phyloP scores from a whole-genome alignment of 1,140 invertebrate genomes.

The Planococcus citri region DNA sequence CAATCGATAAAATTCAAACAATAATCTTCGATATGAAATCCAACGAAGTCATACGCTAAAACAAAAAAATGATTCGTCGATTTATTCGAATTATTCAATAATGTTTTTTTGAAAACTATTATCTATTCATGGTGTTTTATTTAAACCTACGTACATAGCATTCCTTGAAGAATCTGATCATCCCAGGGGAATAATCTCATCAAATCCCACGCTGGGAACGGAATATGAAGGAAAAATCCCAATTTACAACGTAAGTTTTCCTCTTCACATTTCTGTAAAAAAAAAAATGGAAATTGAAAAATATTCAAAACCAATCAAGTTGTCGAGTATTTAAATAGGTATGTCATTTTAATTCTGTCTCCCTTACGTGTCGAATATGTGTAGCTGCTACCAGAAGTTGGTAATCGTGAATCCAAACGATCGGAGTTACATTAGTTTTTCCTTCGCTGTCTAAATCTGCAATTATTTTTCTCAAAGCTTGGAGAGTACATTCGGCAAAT shows the following conservation, averaged over 20 bases:
- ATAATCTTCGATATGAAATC: constrained; percentile 84
- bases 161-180: constrained; percentile 81
- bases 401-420: constrained; percentile 87
- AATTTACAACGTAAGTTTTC: constrained; percentile 62
- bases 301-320: no score
- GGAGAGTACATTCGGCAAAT: constrained; percentile 65
- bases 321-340: no score
- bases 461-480: constrained; percentile 44
- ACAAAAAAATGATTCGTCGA: not conserved
- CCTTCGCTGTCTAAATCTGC: constrained; percentile 42
- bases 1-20: constrained; percentile 85
- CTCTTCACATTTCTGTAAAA: constrained; percentile 48
- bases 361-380: constrained; percentile 67
- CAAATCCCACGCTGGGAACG: constrained; percentile 85
- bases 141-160: constrained; percentile 45
- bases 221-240: constrained; percentile 84
- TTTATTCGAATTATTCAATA: not conserved
- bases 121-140: no score
- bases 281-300: not conserved
- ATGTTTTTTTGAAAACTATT: constrained; percentile 8
- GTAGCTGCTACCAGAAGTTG: constrained; percentile 82
- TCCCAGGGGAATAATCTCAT: constrained; percentile 80
- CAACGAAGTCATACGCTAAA: constrained; percentile 74
- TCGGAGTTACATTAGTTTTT: constrained; percentile 42
- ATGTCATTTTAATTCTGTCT: no score